Conservation (phyloP, 2,888 invertebrate genomes). For the Pegoplata infirma region DNA sequence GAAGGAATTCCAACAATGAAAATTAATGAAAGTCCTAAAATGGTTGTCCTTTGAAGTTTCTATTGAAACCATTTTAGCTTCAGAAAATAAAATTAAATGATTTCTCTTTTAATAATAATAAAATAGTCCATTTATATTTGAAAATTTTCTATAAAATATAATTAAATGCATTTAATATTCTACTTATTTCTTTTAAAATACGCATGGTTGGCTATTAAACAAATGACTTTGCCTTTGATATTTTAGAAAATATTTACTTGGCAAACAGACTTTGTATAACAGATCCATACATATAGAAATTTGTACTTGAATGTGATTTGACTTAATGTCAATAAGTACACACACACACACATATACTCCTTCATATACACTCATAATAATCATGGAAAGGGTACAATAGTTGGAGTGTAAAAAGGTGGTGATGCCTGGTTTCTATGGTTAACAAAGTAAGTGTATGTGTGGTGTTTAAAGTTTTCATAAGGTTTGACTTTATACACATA, state of each 20-base stretch:
- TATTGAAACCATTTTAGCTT: too few relatives aligned
- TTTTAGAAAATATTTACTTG: background rate
- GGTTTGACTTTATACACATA: conserved; percentile 2
- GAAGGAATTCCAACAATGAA: too few relatives aligned
- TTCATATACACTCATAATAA: background rate
- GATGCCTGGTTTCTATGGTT: conserved; percentile 2
- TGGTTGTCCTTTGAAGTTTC: too few relatives aligned
- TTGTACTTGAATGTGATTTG: conserved; percentile 12
- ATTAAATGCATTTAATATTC: background rate
- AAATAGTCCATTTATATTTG: too few relatives aligned
- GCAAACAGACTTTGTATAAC: background rate
- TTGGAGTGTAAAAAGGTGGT: background rate
- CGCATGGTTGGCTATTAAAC: background rate
- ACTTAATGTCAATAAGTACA: conserved; percentile 22
- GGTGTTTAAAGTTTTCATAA: conserved; percentile 18
- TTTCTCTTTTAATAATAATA: too few relatives aligned
- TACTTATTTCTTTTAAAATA: too few relatives aligned
- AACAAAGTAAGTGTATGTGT: conserved; percentile 17
- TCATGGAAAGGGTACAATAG: background rate
- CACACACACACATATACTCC: conserved; percentile 1
- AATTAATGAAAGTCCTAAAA: too few relatives aligned
- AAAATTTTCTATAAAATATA: too few relatives aligned
- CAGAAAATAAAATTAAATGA: too few relatives aligned
- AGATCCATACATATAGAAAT: conserved; percentile 5
- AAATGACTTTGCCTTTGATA: background rate